Base-by-base conservation (phyloP, 2,888 invertebrate genomes). In the Listrodromus nycthemerus region DNA sequence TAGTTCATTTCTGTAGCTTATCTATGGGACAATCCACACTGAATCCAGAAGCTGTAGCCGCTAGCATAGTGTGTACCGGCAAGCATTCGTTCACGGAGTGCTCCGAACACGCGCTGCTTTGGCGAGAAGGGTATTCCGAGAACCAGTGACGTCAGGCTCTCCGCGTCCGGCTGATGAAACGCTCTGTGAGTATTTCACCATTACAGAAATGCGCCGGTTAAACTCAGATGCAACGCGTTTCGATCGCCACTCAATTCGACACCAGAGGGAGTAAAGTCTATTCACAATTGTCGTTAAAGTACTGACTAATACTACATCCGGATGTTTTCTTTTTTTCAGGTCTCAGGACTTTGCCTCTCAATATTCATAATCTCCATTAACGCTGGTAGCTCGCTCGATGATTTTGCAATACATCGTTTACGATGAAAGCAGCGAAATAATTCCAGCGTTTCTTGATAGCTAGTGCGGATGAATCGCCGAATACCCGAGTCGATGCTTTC, bases 161-260 rank as follows among this genome's bases (percentile, higher is more conserved):
- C 45, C 74, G 45, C 66, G 50, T 66, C 58, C 67, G 78, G 84
- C 74, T 84, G 84, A 84, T 50, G 84, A 81, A 84, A 84, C 78
- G 75, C 45, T 52, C 45, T 27, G 10, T 30, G 55, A 52, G 48
- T 74, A 75, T 84, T 84, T 82, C 84, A 84, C 70, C 84, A 82
- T 71, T 52, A 33, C 37, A 75, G 30, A 74, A 70, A 81, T 67
- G 55, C 75, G 58, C 65, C 69, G n/a, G 6, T 52, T 73, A 24
- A 37, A n/a, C 16, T n/a, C 63, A n/a, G 50, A 75, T 83, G 79
- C 74, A 66, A 48, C 27, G 45, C 45, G 24, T 30, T 58, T 33
- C 33, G 16, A 13, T 21, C 48, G 19, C 3, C 5, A 10, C 50
- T 65, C 6, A 50, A 48, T 45, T 24, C 58, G 41, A 33, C 7